Evolutionary conservation across 2,888 invertebrate species (phyloP).

Genomic region (Sphaeridia pumilis): DNA sequence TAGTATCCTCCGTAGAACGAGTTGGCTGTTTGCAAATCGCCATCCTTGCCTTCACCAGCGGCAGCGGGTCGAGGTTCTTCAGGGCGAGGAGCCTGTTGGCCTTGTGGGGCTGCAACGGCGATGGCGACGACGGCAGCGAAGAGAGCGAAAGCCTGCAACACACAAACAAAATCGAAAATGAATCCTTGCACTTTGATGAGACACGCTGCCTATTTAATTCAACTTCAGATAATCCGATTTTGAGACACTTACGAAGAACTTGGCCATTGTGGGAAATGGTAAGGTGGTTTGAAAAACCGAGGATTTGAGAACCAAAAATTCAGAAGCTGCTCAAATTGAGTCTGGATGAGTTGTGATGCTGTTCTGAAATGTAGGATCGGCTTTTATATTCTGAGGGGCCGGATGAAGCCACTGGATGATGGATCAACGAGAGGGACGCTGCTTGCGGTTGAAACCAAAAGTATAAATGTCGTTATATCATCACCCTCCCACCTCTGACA

Average conservation of each 20-base stretch:
- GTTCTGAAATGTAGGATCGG: not conserved
- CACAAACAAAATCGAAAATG: not conserved
- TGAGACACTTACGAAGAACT: not conserved
- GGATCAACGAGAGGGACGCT: no score
- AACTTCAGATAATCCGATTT: not conserved
- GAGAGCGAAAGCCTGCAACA: not conserved
- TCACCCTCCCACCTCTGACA: not conserved
- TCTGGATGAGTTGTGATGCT: not conserved
- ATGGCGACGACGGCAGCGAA: slow-evolving; percentile 6
- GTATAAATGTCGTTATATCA: not conserved
- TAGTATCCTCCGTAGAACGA: slow-evolving; percentile 7
- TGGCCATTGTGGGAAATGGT: slow-evolving; percentile 7
- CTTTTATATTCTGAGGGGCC: slow-evolving; percentile 1
- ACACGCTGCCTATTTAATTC: not conserved
- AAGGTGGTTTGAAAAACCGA: not conserved
- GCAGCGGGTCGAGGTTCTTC: not conserved
- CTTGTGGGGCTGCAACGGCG: not conserved
- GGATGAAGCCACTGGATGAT: not conserved
- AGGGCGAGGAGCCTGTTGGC: not conserved
- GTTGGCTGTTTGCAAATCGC: slow-evolving; percentile 6
- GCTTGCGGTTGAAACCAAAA: no score
- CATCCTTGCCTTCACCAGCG: not conserved
- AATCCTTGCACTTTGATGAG: not conserved
- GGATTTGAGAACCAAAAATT: not conserved
- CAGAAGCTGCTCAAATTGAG: not conserved